Base-by-base conservation (phyloP, 2,113 vertebrate species). In the Aphelocoma coerulescens region DNA sequence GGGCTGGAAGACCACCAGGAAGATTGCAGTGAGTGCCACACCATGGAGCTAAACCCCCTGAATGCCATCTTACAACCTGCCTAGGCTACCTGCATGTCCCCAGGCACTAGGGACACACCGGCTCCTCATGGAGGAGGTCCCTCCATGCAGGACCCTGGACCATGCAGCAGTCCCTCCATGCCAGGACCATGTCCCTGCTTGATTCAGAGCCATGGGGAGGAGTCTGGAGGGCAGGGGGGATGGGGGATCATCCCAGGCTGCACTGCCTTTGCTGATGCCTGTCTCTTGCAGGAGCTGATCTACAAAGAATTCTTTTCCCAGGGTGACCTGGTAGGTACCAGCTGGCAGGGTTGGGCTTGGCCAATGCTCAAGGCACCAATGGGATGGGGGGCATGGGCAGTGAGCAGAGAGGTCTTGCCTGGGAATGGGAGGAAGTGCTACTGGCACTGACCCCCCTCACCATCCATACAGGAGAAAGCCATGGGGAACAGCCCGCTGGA, bases 271-370 rank as follows among this genome's bases (percentile, higher is more conserved):
- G 13, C 80, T 91, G 43, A 39, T 22, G 16, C 7, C 20, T 28
- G 85, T 91, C 73, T 63, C 89, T 98, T 96, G 48, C 97, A 99
- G 99, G 99, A 99, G 97, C 98, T 99, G 97, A 99, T 99, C 96
- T 99, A 99, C 97, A 99, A 99, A 94, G 99, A 99, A 94, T 99
- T 99, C 98, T 99, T 99, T 98, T 99, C 99, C 97, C 99, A 99
- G 94, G 99, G 99, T 96, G 99, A 99, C 97, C 97, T 99, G 99
- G 99, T 99, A 98, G 35, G 99, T 98, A 30, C 16, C 37, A 24
- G 24, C n/a, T 15, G 9, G 44, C 13, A 23, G 13, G 22, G 37
- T 17, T 88, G 91, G 44, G 19, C 13, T 91, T 84, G 78, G 61
- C 55, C 55, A 66, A 5, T 4, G 1, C 61, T 85, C 82, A 16